Percentiles rank a stretch among this genome's conserved stretches.
phyloP scores from a whole-genome alignment of 2,888 invertebrate species.

The Lomographa bimaculata region DNA sequence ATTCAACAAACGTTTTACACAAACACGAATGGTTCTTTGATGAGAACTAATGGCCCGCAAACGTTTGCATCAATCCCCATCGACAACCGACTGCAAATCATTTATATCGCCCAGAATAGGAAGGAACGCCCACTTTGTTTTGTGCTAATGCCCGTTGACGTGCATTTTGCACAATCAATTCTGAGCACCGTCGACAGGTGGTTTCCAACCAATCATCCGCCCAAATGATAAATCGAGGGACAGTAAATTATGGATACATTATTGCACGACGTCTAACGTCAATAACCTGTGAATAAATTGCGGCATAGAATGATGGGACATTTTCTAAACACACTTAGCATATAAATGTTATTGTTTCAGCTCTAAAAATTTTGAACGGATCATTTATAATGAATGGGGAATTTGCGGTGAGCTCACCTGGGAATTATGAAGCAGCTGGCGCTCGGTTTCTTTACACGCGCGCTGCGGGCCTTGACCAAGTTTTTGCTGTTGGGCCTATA shows the following conservation, averaged over 20 bases:
- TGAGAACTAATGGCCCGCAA: conserved; percentile 62
- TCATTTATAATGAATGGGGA: conserved; percentile 93
- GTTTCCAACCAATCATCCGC: conserved; percentile 34
- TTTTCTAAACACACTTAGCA: conserved; percentile 18
- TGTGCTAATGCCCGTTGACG: conserved; percentile 49
- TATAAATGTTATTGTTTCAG: conserved; percentile 69
- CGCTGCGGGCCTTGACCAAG: conserved; percentile 88
- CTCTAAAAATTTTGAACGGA: conserved; percentile 89
- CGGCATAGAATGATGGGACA: conserved; percentile 22
- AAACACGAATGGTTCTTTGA: conserved; percentile 59
- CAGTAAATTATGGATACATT: conserved; percentile 16
- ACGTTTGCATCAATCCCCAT: conserved; percentile 59
- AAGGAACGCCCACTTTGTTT: conserved; percentile 53
- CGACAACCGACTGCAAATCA: conserved; percentile 49
- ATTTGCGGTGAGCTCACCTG: conserved; percentile 88
- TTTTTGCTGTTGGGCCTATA: conserved; percentile 91
- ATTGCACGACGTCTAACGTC: conserved; percentile 3
- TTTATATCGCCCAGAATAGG: conserved; percentile 52
- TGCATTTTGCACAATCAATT: conserved; percentile 54
- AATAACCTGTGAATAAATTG: conserved; percentile 22
- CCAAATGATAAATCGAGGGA: conserved; percentile 23
- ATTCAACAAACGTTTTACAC: conserved; percentile 12
- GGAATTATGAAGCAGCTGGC: conserved; percentile 91
- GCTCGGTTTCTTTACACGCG: conserved; percentile 91
- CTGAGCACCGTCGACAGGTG: conserved; percentile 39